Conservation (phyloP, 1,140 invertebrate genomes). For the Zaprionus gabonicus region DNA sequence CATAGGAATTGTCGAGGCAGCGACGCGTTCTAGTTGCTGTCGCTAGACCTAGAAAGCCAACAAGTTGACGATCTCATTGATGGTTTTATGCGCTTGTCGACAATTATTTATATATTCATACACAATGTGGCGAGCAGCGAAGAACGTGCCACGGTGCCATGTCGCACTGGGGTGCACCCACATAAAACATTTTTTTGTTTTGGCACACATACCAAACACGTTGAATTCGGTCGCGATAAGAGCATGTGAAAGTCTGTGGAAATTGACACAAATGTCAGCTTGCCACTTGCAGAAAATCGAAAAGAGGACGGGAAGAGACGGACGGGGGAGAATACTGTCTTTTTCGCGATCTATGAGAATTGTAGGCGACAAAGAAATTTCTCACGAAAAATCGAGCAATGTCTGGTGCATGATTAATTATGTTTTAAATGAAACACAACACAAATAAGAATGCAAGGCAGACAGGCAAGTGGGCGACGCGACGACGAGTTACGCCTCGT, state of each 20-base stretch:
- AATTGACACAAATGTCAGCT: constrained; percentile 33
- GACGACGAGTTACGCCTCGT: constrained; percentile 28
- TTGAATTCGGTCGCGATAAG: constrained; percentile 66
- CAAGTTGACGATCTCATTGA: constrained; percentile 65
- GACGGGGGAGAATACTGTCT: constrained; percentile 21
- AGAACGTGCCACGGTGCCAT: constrained; percentile 34
- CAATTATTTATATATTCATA: constrained; percentile 58
- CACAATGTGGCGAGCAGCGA: constrained; percentile 12
- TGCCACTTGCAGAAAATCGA: constrained; percentile 6
- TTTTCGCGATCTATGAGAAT: constrained; percentile 53
- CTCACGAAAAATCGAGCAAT: constrained; percentile 34
- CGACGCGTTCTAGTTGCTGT: constrained; percentile 9
- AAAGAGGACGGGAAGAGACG: constrained; percentile 4
- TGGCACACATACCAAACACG: constrained; percentile 62
- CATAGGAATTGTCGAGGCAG: constrained; percentile 45
- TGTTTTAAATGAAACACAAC: constrained; percentile 49
- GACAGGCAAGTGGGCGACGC: constrained; percentile 51
- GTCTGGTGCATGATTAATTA: constrained; percentile 53
- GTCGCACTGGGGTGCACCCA: constrained; percentile 60
- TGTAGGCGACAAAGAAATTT: constrained; percentile 48
- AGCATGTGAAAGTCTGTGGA: constrained; percentile 30
- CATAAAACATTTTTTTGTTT: constrained; percentile 56
- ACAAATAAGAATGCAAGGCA: constrained; percentile 18
- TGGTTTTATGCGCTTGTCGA: constrained; percentile 64
- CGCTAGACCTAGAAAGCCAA: constrained; percentile 38